Evolutionary conservation across 2,797 vertebrate species (phyloP), one percentile per base, ranked within the genome.

Genomic region (Eulemur mongoz): DNA sequence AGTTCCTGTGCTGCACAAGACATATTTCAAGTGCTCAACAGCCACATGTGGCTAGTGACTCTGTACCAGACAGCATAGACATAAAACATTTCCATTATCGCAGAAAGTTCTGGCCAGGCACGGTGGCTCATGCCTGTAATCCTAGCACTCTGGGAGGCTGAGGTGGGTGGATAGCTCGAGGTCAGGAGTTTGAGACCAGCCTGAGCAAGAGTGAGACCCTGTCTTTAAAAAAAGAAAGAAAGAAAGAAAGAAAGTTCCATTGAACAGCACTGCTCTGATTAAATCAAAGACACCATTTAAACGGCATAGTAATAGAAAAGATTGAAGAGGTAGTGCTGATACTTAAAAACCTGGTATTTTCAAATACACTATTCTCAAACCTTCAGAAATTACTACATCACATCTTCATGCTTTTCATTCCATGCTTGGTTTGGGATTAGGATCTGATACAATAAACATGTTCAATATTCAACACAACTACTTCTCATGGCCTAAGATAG

Each of bases 391-490:
- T 67, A 45, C 17, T 78, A 11, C 13, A 79, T 43, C 52, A 50
- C 59, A n/a, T 79, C 32, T 92, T 89, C 25, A 61, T 76, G 43
- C 50, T 94, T 89, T 83, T 63, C 35, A 80, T 81, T 89, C 72
- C 45, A 69, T 40, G 30, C 35, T 67, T 95, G 27, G 48, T 50
- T 69, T 92, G 25, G 40, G 50, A 83, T 57, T 83, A 75, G 48
- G 72, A 89, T n/a, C 75, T 70, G 32, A 75, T 81, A 48, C 65
- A 87, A 93, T 67, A 75, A 92, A 73, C 48, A 27, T 25, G 23
- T 80, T 30, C 88, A 54, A 67, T 2, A 85, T 54, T 54, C 22
- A 54, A 54, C 54, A 54, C 35, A 69, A 89, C 65, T 20, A 45
- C 22, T 78, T 88, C 73, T 79, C 32, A 15, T 80, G 73, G 38